These are phyloP conservation scores for Paratilapia polleni DNA, from an alignment of 2,113 vertebrate species.

Conservation along the genomic window DNA sequence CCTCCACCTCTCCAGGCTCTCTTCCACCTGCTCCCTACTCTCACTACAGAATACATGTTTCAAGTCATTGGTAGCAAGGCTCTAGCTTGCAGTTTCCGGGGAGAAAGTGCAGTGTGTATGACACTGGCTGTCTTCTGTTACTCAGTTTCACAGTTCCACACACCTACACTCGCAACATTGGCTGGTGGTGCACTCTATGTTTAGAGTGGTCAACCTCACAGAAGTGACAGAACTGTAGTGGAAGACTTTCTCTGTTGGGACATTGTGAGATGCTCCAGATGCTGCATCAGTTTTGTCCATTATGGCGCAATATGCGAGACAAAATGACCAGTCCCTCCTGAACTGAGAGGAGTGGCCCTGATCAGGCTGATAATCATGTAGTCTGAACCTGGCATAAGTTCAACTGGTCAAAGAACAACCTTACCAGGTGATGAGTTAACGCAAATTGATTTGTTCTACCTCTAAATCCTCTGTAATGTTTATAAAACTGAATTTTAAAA, in stretches of 20 bases:
- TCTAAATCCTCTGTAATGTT: too few relatives aligned
- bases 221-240: background rate
- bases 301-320: background rate
- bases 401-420: background rate
- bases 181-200: background rate
- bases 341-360: background rate
- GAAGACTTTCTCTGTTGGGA: background rate
- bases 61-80: background rate
- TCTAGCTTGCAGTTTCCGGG: background rate
- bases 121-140: background rate
- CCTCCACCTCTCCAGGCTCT: background rate
- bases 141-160: background rate
- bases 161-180: background rate
- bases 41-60: background rate
- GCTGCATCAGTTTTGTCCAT: background rate
- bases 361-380: background rate
- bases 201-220: background rate
- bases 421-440: fast-evolving
- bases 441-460: background rate
- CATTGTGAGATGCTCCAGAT: background rate
- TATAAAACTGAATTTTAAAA: background rate
- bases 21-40: background rate
- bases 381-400: background rate
- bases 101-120: too few relatives aligned
- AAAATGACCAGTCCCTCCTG: background rate